Percentiles rank a stretch among this genome's conserved stretches.
Conservation (phyloP, 2,888 invertebrate genomes). For the Lissocephala sabroskyi region DNA sequence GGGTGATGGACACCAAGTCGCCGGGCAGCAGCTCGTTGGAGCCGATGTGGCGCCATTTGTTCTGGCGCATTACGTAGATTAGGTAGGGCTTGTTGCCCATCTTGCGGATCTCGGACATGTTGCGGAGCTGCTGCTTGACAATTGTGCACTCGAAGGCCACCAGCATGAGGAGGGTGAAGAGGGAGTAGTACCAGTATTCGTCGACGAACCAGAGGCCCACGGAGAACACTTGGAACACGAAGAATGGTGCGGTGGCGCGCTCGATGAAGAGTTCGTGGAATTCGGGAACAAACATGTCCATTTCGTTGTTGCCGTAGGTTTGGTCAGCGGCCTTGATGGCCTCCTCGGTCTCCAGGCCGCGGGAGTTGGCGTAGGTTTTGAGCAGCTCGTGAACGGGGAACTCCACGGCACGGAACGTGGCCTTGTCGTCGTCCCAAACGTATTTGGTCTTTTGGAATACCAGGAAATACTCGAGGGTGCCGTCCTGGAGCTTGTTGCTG, state of each 20-base stretch:
- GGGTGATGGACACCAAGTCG: slow-evolving; percentile 94
- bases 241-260: slow-evolving; percentile 98
- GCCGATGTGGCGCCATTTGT: slow-evolving; percentile 89
- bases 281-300: slow-evolving; percentile 93
- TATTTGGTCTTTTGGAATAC: slow-evolving; percentile 99
- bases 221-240: slow-evolving; percentile 99
- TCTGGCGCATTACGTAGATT: slow-evolving; percentile 90
- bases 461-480: slow-evolving; percentile 81
- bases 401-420: slow-evolving; percentile 84
- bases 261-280: slow-evolving; percentile 97
- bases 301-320: slow-evolving; percentile 90
- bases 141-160: slow-evolving; percentile 97
- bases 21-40: slow-evolving; percentile 95
- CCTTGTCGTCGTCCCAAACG: slow-evolving; percentile 87
- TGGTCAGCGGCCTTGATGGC: slow-evolving; percentile 83
- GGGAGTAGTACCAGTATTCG: slow-evolving; percentile 98
- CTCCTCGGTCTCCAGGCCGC: slow-evolving; percentile 89
- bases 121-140: slow-evolving; percentile 96
- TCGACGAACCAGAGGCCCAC: slow-evolving; percentile 99
- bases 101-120: slow-evolving; percentile 98
- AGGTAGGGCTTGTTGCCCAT: slow-evolving; percentile 99
- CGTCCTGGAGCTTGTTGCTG: slow-evolving; percentile 77
- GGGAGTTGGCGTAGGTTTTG: slow-evolving; percentile 84
- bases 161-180: slow-evolving; percentile 96
- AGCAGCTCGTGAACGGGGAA: slow-evolving; percentile 86